Evolutionary conservation across 2,797 vertebrate species (phyloP), one percentile per base, ranked within the genome.

Genomic region (Paedocypris micromegethes): DNA sequence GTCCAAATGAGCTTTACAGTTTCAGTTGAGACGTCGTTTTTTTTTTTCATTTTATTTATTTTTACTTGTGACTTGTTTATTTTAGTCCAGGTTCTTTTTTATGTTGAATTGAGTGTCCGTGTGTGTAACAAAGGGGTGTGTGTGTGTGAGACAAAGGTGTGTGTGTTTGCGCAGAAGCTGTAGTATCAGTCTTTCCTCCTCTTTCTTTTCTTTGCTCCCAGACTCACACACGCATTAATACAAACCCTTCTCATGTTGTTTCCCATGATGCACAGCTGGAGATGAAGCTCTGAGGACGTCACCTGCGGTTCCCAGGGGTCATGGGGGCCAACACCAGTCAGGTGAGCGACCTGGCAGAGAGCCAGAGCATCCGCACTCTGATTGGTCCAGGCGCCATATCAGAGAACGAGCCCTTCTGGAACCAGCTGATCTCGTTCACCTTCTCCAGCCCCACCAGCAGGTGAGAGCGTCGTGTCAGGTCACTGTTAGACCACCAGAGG

Each of bases 311-410:
- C 47, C 42, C 0, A 3, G 7, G 7, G 61, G 64, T 2, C 9
- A 99, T 99, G 96, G 96, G 96, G 77, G 93, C 95, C 23, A 94
- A 94, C 63, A 97, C 92, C 84, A 99, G 96, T 86, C 95, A 92
- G 76, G 90, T 97, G 76, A 87, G 86, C 2, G 93, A 98, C 75
- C 92, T 99, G 79, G 90, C 93, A 0, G 89, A 93, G 70, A 99
- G 97, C 37, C 87, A 92, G 43, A 97, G 91, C 82, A 87, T 98
- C 42, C 89, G 90, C 68, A 88, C 88, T 70, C 82, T 99, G 53
- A 91, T 96, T 4, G 95, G 94, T 72, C 85, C 90, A 0, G 92
- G 95, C 64, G 81, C 92, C 40, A 88, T 98, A 78, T 97, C 95
- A 0, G 92, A 94, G 83, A 98, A 99, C 64, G 96, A 98, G 73